A percentile compares a stretch with the other conserved stretches of the same genome.
phyloP scores from a whole-genome alignment of 92 coral and sea anemone species.

The Paramuricea clavata region DNA sequence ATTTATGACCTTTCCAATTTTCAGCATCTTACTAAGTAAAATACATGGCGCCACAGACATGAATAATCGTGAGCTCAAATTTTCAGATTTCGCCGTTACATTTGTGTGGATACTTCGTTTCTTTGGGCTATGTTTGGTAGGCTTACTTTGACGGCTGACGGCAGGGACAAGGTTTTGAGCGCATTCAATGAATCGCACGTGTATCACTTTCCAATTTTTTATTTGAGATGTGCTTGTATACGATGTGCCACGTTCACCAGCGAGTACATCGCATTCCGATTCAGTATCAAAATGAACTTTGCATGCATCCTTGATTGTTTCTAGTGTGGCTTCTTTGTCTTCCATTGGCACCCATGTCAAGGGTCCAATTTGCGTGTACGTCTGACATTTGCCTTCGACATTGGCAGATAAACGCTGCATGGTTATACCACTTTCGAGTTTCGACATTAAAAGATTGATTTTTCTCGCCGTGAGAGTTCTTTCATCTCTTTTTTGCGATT shows the following conservation, averaged over 20 bases:
- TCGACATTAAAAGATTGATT: conserved; percentile 17
- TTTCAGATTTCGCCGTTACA: background rate
- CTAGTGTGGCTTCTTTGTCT: conserved; percentile 57
- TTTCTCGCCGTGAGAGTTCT: conserved; percentile 15
- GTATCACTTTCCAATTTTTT: conserved; percentile 72
- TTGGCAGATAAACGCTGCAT: conserved; percentile 71
- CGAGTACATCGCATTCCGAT: conserved; percentile 66
- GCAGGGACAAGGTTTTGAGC: conserved; percentile 12
- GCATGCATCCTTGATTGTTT: conserved; percentile 71
- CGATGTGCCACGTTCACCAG: conserved; percentile 70
- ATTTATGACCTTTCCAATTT: no score
- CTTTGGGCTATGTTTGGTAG: conserved; percentile 32
- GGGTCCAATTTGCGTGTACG: conserved; percentile 72
- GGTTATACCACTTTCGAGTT: conserved; percentile 66
- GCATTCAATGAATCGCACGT: conserved; percentile 61
- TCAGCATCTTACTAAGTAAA: no score
- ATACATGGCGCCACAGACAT: no score
- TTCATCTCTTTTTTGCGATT: conserved; percentile 36
- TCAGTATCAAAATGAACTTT: no score
- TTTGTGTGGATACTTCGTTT: conserved; percentile 23
- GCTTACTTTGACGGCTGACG: conserved; percentile 7
- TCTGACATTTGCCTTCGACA: conserved; percentile 76
- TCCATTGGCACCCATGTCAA: conserved; percentile 59
- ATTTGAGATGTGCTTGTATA: conserved; percentile 63
- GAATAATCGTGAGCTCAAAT: no score